Evolutionary conservation across 2,888 invertebrate genomes (phyloP).

Genomic region (Rotaria macrura): DNA sequence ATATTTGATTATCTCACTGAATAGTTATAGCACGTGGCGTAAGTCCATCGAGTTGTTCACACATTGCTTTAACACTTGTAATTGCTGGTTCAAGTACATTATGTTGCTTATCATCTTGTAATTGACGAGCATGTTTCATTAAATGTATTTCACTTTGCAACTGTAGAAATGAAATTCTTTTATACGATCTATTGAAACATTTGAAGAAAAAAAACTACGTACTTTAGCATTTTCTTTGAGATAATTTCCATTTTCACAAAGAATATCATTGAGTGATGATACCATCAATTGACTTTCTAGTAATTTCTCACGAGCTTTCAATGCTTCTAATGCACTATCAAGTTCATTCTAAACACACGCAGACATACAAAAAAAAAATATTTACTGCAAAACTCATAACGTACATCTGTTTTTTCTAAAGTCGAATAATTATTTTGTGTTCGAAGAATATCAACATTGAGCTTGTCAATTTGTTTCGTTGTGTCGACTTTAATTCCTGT

Average conservation of each 20-base stretch:
- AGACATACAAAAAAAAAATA: background rate
- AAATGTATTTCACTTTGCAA: background rate
- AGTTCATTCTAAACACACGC: background rate
- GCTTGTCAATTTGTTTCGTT: background rate
- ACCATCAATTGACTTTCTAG: slow-evolving; percentile 4
- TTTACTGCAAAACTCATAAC: background rate
- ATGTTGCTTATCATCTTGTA: background rate
- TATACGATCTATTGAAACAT: no score
- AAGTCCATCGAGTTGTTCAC: background rate
- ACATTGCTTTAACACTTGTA: background rate
- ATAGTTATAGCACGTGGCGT: slow-evolving; percentile 2
- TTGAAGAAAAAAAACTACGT: background rate
- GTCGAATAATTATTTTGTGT: background rate
- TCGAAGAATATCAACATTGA: background rate
- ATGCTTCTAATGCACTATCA: background rate
- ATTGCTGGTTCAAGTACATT: background rate
- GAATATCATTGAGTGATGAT: slow-evolving; percentile 7
- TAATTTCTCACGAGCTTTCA: background rate
- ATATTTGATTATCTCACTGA: background rate
- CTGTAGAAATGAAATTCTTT: background rate
- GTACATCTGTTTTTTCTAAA: background rate
- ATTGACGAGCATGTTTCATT: background rate
- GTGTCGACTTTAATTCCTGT: background rate
- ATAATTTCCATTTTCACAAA: slow-evolving; percentile 17
- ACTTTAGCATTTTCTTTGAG: slow-evolving; percentile 17